These are phyloP conservation scores for Collichthys lucidus DNA, from an alignment of 2,113 vertebrate species.

Conservation along the genomic window DNA sequence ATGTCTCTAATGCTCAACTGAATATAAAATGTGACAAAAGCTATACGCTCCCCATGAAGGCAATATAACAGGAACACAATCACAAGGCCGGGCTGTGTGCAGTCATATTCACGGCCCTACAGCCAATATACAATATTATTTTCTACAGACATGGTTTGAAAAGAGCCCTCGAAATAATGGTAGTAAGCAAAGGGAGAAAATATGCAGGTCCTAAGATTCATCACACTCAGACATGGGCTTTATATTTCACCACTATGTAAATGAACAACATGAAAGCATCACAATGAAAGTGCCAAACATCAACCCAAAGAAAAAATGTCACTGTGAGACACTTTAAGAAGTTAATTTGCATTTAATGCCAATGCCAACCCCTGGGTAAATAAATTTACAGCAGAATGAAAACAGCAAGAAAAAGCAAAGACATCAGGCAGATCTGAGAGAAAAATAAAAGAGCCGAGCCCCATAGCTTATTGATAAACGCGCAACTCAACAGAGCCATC, in stretches of 20 bases:
- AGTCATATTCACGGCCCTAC: conserved; percentile 16
- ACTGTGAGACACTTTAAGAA: conserved; percentile 11
- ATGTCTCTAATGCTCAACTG: not conserved
- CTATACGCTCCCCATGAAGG: conserved; percentile 6
- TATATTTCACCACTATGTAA: not conserved
- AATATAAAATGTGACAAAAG: conserved; percentile 13
- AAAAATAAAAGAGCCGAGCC: not conserved
- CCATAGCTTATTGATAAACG: conserved; percentile 15
- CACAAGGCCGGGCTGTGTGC: not conserved
- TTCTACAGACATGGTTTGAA: not conserved
- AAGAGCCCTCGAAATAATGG: conserved; percentile 16
- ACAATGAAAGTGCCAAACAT: not conserved
- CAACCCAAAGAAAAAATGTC: conserved; percentile 6
- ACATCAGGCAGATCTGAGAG: conserved; percentile 22
- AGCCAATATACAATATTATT: conserved; percentile 17
- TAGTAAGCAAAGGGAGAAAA: not conserved
- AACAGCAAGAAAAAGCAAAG: not conserved
- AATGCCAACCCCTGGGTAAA: not conserved
- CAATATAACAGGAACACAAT: conserved; percentile 25
- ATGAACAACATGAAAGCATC: not conserved
- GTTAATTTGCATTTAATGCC: conserved; percentile 19
- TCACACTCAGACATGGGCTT: not conserved
- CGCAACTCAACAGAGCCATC: not conserved
- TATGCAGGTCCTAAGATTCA: not conserved
- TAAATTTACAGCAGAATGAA: not conserved